Percentiles rank a stretch among this genome's conserved stretches.
Conservation (phyloP, 2,113 vertebrate genomes). For the Jaculus jaculus region DNA sequence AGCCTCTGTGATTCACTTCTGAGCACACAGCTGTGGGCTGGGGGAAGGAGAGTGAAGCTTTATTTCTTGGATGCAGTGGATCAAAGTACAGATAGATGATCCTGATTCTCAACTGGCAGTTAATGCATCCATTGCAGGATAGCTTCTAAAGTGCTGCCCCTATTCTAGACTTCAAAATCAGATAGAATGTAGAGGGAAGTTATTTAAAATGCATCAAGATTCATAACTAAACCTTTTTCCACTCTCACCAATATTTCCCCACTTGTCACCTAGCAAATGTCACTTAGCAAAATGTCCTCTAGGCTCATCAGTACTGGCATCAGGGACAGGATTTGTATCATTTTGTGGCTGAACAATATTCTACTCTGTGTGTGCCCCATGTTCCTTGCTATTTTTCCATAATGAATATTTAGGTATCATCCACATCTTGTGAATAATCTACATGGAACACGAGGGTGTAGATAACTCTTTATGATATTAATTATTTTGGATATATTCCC, state of each 20-base stretch:
- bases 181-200: background rate
- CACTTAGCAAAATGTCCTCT: background rate
- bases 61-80: background rate
- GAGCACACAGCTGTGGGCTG: background rate
- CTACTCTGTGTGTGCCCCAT: background rate
- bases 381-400: background rate
- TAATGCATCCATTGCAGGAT: background rate
- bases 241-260: background rate
- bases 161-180: background rate
- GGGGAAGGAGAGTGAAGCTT: background rate
- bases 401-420: background rate
- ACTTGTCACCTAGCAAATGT: background rate
- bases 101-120: background rate
- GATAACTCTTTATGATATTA: background rate
- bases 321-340: background rate
- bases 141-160: background rate
- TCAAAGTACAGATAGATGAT: background rate
- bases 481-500: background rate
- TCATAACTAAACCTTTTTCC: background rate
- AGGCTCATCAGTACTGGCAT: background rate
- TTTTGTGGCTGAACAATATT: background rate
- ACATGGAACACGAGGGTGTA: background rate
- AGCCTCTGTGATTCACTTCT: background rate
- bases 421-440: background rate
- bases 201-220: background rate